Evolutionary conservation across 2,113 vertebrate genomes (phyloP).

Genomic region (Callorhinus ursinus): DNA sequence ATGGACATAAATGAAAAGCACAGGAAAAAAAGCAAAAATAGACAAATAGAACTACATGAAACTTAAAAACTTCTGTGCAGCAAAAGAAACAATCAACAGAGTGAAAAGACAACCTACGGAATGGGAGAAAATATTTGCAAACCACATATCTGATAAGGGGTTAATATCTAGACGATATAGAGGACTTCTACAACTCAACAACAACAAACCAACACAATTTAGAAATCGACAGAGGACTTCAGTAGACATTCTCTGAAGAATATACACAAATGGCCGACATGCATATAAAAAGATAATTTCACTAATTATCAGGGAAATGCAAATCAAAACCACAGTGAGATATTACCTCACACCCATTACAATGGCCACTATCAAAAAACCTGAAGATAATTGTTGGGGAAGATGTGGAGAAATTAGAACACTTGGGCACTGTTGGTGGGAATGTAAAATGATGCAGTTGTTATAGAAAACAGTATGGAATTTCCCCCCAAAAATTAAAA

Average conservation of each 20-base stretch:
- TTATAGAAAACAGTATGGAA: neutral
- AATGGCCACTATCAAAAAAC: neutral
- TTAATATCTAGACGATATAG: neutral
- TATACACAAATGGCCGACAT: neutral
- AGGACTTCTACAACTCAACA: neutral
- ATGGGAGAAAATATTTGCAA: neutral
- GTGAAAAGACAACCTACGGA: neutral
- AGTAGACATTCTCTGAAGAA: neutral
- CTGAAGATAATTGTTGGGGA: neutral
- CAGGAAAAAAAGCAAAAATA: neutral
- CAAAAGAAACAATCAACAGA: neutral
- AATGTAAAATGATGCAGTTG: neutral
- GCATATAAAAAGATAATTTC: neutral
- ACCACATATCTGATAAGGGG: neutral
- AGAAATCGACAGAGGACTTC: neutral
- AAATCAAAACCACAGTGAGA: neutral
- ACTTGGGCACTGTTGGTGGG: neutral
- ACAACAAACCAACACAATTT: neutral
- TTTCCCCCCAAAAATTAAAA: neutral
- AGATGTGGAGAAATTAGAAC: neutral
- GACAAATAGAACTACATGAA: neutral
- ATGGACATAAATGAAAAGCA: neutral
- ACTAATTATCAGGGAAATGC: neutral
- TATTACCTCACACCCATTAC: neutral
- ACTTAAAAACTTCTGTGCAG: neutral